These are phyloP conservation scores for Brienomyrus brachyistius DNA, from an alignment of 2,113 vertebrate species.

Conservation along the genomic window DNA sequence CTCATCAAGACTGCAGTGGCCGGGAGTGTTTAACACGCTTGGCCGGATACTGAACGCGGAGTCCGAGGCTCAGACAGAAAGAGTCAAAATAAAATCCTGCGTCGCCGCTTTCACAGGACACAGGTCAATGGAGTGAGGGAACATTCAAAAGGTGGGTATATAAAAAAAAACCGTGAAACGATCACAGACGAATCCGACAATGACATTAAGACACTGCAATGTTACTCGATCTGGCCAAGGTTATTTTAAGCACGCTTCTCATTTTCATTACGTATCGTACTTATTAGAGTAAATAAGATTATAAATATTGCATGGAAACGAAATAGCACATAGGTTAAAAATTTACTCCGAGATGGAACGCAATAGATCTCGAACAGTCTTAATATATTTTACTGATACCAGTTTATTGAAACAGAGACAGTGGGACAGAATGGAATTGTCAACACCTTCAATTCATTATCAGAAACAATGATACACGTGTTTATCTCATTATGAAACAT, in stretches of 20 bases:
- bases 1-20: background rate
- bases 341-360: background rate
- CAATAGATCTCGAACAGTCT: background rate
- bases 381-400: background rate
- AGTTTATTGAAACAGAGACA: background rate
- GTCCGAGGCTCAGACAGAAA: background rate
- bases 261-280: background rate
- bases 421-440: background rate
- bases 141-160: background rate
- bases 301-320: background rate
- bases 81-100: background rate
- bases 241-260: conserved; percentile 3
- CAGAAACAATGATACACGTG: background rate
- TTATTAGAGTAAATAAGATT: background rate
- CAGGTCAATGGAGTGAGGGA: background rate
- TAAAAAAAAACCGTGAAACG: background rate
- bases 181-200: background rate
- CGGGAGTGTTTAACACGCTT: background rate
- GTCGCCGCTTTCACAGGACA: background rate
- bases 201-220: conserved; percentile 1
- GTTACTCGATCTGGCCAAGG: background rate
- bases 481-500: background rate
- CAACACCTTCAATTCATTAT: background rate
- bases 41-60: background rate
- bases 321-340: background rate